These are phyloP conservation scores for Somateria mollissima DNA, from an alignment of 2,797 vertebrate species.

Conservation along the genomic window DNA sequence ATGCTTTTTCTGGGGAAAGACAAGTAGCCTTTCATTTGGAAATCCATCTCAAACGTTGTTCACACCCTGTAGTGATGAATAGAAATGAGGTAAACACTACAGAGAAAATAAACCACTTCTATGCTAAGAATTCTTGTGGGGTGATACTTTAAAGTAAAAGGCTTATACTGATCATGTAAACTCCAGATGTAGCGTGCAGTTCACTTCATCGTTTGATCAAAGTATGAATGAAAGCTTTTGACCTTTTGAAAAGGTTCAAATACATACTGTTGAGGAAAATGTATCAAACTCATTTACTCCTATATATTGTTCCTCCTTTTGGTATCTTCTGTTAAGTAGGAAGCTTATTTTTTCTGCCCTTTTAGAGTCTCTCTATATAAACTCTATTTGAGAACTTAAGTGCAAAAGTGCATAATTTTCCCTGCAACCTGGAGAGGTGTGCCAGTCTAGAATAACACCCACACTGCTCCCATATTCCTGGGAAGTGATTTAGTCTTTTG, in stretches of 20 bases:
- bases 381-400: neutral
- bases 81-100: neutral
- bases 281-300: neutral
- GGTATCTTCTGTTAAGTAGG: neutral
- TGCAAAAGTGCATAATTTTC: neutral
- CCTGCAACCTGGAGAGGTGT: neutral
- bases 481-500: neutral
- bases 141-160: neutral
- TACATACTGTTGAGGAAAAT: neutral
- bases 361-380: neutral
- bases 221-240: neutral
- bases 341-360: neutral
- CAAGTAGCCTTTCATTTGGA: neutral
- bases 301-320: neutral
- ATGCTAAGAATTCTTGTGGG: neutral
- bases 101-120: neutral
- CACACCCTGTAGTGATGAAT: neutral
- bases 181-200: neutral
- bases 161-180: neutral
- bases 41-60: neutral
- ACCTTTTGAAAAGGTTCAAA: neutral
- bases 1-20: neutral
- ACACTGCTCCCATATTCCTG: rapidly evolving
- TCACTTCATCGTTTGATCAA: neutral
- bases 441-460: neutral